Evolutionary conservation across 2,888 invertebrate genomes (phyloP).

Genomic region (Eupsilia transversa): DNA sequence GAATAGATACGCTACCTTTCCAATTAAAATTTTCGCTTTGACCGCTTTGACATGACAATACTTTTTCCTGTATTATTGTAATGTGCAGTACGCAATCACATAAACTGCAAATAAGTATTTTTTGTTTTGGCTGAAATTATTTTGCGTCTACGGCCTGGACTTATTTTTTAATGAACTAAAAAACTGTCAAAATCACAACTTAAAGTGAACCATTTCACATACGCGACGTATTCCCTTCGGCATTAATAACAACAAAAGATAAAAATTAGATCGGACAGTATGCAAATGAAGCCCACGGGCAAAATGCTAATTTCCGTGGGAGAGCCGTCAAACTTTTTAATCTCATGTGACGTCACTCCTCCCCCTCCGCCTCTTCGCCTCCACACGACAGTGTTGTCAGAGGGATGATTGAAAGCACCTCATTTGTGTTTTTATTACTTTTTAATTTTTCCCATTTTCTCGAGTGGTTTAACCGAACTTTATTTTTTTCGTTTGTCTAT

Average conservation of each 20-base stretch:
- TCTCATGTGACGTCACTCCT: constrained; percentile 88
- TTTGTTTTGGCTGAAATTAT: background rate
- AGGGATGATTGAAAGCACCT: constrained; percentile 89
- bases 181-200: constrained; percentile 4
- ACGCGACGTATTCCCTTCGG: constrained; percentile 57
- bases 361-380: constrained; percentile 65
- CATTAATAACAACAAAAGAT: constrained; percentile 75
- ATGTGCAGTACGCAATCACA: background rate
- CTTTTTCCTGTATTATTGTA: background rate
- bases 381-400: constrained; percentile 79
- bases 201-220: constrained; percentile 40
- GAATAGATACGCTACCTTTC: background rate
- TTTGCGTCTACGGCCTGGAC: background rate
- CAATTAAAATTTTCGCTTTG: constrained; percentile 11
- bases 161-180: background rate
- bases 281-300: constrained; percentile 85
- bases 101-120: background rate
- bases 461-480: constrained; percentile 76
- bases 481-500: constrained; percentile 44
- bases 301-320: constrained; percentile 90
- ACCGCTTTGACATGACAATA: background rate
- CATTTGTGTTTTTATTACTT: constrained; percentile 91
- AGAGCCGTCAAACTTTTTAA: constrained; percentile 90
- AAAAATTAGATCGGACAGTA: constrained; percentile 81
- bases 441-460: constrained; percentile 88